These are phyloP conservation scores for Perdita meconis DNA, from an alignment of 2,888 invertebrate genomes.

Conservation along the genomic window DNA sequence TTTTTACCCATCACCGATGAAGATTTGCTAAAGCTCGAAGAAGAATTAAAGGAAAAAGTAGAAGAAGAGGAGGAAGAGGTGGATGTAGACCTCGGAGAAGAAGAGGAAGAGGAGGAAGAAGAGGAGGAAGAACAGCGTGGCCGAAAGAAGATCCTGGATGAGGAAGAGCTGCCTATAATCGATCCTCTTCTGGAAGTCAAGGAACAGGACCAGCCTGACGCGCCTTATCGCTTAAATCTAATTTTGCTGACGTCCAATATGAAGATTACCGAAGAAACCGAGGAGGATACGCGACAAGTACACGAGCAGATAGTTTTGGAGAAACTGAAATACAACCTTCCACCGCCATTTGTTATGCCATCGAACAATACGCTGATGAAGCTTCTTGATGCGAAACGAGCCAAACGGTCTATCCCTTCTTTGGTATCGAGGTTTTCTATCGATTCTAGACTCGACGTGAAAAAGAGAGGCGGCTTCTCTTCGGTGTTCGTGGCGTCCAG, in stretches of 20 bases:
- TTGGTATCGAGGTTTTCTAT: slow-evolving; percentile 81
- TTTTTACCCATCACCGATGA: slow-evolving; percentile 79
- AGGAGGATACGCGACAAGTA: slow-evolving; percentile 38
- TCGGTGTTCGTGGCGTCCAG: not conserved
- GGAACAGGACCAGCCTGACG: slow-evolving; percentile 74
- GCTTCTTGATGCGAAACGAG: slow-evolving; percentile 79
- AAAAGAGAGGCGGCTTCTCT: slow-evolving; percentile 68
- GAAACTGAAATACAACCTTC: slow-evolving; percentile 77
- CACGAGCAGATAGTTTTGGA: slow-evolving; percentile 66
- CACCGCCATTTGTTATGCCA: slow-evolving; percentile 78
- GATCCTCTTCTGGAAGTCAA: slow-evolving; percentile 67
- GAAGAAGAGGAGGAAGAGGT: slow-evolving; percentile 45
- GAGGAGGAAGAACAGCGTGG: slow-evolving; percentile 11
- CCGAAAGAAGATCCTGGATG: not conserved
- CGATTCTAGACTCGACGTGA: slow-evolving; percentile 78
- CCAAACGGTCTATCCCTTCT: slow-evolving; percentile 78
- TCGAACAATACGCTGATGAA: slow-evolving; percentile 74
- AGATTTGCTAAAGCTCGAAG: slow-evolving; percentile 65
- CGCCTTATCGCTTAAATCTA: slow-evolving; percentile 78
- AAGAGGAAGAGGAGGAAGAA: slow-evolving; percentile 55
- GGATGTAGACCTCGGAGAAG: slow-evolving; percentile 55
- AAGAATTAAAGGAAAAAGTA: slow-evolving; percentile 10
- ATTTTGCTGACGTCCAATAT: slow-evolving; percentile 77
- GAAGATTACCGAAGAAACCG: slow-evolving; percentile 64
- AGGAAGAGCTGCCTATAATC: slow-evolving; percentile 45